Conservation (phyloP, 1,140 invertebrate species). For the Microplitis demolitor region DNA sequence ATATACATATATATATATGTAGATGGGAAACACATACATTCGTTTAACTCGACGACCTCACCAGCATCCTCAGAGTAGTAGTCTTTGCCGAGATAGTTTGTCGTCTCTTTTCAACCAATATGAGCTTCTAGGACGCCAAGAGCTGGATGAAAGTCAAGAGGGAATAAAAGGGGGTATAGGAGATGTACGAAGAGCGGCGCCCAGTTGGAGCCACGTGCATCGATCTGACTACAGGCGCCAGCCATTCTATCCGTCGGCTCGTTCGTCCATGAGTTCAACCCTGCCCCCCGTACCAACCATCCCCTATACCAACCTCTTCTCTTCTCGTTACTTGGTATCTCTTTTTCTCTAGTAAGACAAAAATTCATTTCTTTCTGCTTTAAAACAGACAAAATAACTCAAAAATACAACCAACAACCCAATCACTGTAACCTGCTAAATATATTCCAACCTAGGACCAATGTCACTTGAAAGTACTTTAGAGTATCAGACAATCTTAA, state of each 20-base stretch:
- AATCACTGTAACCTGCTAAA: not conserved
- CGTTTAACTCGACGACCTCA: slow-evolving; percentile 11
- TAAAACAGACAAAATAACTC: not conserved
- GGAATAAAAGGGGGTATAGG: slow-evolving; percentile 37
- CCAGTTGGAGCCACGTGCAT: slow-evolving; percentile 63
- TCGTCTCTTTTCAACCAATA: slow-evolving; percentile 7
- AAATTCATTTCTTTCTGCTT: not conserved
- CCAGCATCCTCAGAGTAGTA: not conserved
- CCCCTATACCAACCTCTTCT: slow-evolving; percentile 1
- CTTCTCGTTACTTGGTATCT: slow-evolving; percentile 12
- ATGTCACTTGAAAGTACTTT: not conserved
- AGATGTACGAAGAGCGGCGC: slow-evolving; percentile 62
- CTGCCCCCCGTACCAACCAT: slow-evolving; percentile 44
- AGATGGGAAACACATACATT: not conserved
- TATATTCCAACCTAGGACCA: slow-evolving; percentile 5
- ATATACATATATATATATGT: not conserved
- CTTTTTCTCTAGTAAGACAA: not conserved
- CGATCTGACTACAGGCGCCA: slow-evolving; percentile 63
- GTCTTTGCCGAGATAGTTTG: slow-evolving; percentile 6
- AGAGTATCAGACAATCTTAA: too few relatives aligned
- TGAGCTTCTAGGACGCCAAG: slow-evolving; percentile 4
- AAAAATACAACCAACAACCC: not conserved
- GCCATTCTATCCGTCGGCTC: slow-evolving; percentile 61
- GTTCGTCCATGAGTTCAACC: slow-evolving; percentile 63
- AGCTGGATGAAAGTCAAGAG: slow-evolving; percentile 28